These are phyloP conservation scores for Platynereis dumerilii DNA, from an alignment of 2,888 invertebrate species.

Conservation along the genomic window DNA sequence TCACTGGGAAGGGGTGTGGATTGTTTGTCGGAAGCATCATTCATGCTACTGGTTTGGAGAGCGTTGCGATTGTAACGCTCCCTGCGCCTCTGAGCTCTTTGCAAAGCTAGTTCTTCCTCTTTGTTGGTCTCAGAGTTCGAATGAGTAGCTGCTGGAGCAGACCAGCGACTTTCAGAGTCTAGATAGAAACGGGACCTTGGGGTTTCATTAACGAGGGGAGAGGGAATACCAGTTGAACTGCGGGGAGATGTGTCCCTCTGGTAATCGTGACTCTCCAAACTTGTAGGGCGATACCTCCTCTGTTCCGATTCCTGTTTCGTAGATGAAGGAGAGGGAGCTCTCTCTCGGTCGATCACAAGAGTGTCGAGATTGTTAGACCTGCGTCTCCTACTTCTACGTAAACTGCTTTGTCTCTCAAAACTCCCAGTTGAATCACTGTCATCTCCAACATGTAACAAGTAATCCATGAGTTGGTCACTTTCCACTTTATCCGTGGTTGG, in stretches of 20 bases:
- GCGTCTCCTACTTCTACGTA: constrained; percentile 45
- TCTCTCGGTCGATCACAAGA: constrained; percentile 47
- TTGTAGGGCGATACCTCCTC: constrained; percentile 7
- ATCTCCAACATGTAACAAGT: constrained; percentile 31
- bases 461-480: constrained; percentile 40
- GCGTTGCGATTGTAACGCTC: constrained; percentile 17
- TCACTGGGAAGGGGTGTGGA: no score
- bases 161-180: constrained; percentile 8
- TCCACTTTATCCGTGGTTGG: constrained; percentile 33
- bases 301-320: constrained; percentile 3
- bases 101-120: constrained; percentile 15
- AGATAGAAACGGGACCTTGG: constrained; percentile 7
- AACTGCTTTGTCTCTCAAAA: constrained; percentile 51
- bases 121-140: constrained; percentile 12
- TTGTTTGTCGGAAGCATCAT: no score
- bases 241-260: constrained; percentile 9
- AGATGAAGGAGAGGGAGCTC: constrained; percentile 47
- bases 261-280: constrained; percentile 13
- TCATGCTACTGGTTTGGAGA: background rate
- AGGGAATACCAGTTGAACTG: background rate
- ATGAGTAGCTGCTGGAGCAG: constrained; percentile 5
- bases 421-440: constrained; percentile 15
- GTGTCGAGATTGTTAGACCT: constrained; percentile 31
- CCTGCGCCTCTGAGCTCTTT: constrained; percentile 15
- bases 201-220: background rate